phyloP scores from a whole-genome alignment of 2,888 invertebrate genomes.

The Zaprionus lineosus region DNA sequence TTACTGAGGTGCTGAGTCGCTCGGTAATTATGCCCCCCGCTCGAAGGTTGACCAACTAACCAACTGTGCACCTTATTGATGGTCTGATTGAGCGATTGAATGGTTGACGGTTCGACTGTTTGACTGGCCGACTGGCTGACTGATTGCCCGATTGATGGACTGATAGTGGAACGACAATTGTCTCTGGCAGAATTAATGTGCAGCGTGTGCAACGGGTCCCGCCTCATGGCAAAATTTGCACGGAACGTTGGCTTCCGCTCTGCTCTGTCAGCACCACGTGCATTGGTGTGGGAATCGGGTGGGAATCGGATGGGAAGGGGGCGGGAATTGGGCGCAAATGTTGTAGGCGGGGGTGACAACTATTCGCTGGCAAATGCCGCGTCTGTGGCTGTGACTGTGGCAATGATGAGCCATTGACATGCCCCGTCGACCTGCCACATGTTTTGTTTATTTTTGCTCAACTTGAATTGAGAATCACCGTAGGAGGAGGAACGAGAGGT shows the following conservation, averaged over 20 bases:
- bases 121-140: slow-evolving; percentile 6
- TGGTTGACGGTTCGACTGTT: slow-evolving; percentile 12
- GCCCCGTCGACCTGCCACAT: not conserved
- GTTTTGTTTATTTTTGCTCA: slow-evolving; percentile 25
- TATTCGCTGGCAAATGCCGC: slow-evolving; percentile 27
- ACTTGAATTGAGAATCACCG: slow-evolving; percentile 28
- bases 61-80: slow-evolving; percentile 27
- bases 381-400: slow-evolving; percentile 11
- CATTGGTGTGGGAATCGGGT: not conserved
- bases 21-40: slow-evolving; percentile 57
- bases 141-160: slow-evolving; percentile 11
- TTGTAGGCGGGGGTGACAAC: too few relatives aligned
- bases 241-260: slow-evolving; percentile 39
- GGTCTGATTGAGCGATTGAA: not conserved
- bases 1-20: slow-evolving; percentile 19
- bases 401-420: slow-evolving; percentile 26
- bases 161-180: slow-evolving; percentile 38
- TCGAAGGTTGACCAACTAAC: slow-evolving; percentile 35
- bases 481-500: slow-evolving; percentile 17
- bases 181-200: slow-evolving; percentile 55
- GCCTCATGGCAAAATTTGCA: slow-evolving; percentile 41
- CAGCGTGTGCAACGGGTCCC: slow-evolving; percentile 45
- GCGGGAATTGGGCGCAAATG: too few relatives aligned
- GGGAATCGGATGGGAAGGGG: slow-evolving; percentile 2
- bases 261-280: slow-evolving; percentile 17